phyloP scores from a whole-genome alignment of 2,888 invertebrate species.

The Tridacna gigas region DNA sequence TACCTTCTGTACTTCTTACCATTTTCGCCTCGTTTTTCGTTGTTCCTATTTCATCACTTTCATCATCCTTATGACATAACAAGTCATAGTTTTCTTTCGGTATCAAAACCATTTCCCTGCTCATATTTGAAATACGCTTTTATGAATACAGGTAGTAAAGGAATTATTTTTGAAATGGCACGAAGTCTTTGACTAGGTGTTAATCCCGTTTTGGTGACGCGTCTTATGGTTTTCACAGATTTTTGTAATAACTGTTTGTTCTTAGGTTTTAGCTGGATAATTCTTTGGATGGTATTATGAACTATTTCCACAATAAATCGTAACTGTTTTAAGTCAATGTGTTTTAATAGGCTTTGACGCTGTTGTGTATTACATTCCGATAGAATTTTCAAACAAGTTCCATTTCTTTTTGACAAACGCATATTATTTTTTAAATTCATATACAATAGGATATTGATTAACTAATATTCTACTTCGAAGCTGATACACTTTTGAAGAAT shows the following conservation, averaged over 20 bases:
- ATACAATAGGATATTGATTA: not conserved
- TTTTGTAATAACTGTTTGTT: not conserved
- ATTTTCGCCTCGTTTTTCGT: no score
- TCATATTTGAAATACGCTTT: not conserved
- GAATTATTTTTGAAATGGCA: not conserved
- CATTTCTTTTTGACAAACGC: not conserved
- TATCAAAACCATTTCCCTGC: not conserved
- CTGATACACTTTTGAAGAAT: not conserved
- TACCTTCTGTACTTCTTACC: not conserved
- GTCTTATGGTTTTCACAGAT: not conserved
- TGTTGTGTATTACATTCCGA: not conserved
- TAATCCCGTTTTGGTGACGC: not conserved
- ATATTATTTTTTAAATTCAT: not conserved
- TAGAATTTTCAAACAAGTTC: not conserved
- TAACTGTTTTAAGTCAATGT: not conserved
- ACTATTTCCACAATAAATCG: conserved; percentile 18
- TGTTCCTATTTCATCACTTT: no score
- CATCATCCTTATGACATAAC: not conserved
- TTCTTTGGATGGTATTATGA: conserved; percentile 11
- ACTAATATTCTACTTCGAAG: conserved; percentile 19
- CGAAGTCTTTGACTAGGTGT: not conserved
- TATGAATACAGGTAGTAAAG: not conserved
- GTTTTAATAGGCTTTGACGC: not conserved
- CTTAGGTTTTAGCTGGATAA: not conserved
- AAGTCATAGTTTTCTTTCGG: not conserved